Evolutionary conservation across 2,888 invertebrate species (phyloP), one percentile per base, ranked within the genome.

Genomic region (Eupithecia subfuscata): DNA sequence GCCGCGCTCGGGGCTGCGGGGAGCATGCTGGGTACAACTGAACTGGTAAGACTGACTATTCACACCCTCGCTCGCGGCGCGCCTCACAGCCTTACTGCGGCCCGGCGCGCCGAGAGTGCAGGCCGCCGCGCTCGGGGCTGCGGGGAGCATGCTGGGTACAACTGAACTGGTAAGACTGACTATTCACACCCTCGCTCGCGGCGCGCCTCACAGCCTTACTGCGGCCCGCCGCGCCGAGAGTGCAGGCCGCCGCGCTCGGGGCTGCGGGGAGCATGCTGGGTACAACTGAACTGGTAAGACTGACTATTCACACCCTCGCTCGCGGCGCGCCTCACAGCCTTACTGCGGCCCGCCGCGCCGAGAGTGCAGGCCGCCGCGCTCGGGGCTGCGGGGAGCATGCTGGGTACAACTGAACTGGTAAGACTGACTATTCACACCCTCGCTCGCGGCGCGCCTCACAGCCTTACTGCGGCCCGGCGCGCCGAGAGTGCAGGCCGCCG

Each of bases 191-290:
- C 0, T 95, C 96, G 16, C 96, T 98, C 18, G 82, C 95, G 0
- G 92, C 95, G 0, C 94, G 96, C 12, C 93, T 99, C 22, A 96
- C 98, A 0, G 93, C 95, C 37, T 92, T 99, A 5, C 40, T 9
- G 70, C 93, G 92, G n/a, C 96, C 94, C 94, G 73, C 81, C 8
- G 16, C 11, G 9, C 11, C 40, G 11, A 40, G 11, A 40, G 40
- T 40, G 40, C 40, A 40, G 11, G 40, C 40, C 40, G 9, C 40
- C 40, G 11, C 40, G 40, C 40, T 11, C 37, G 92, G 99, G 68
- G 97, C 98, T 45, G 96, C 98, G 14, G 99, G 99, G 11, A 99
- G 99, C 87, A 98, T 99, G 93, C 98, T 99, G 0, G 99, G 99
- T 1, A 97, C 97, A 80, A 99, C 25, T 30, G 64, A 30, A 63